phyloP scores from a whole-genome alignment of 2,797 vertebrate genomes.

The Bucorvus abyssinicus region DNA sequence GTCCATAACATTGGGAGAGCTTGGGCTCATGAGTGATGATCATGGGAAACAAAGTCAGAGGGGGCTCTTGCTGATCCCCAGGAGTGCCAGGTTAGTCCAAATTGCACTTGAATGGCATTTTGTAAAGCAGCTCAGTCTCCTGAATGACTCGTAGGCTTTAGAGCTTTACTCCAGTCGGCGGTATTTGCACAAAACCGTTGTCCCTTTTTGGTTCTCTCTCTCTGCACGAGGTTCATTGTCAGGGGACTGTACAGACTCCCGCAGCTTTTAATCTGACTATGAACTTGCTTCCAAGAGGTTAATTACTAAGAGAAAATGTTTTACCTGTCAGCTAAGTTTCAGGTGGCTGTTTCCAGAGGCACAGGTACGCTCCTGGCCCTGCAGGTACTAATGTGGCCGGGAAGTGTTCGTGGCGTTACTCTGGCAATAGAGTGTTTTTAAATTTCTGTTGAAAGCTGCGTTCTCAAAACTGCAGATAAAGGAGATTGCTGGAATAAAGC shows the following conservation, averaged over 20 bases:
- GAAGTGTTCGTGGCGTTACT: not conserved
- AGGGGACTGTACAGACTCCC: not conserved
- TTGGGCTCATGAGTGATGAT: not conserved
- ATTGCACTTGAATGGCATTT: not conserved
- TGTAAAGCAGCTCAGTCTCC: not conserved
- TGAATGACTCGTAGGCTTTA: not conserved
- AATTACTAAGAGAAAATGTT: not conserved
- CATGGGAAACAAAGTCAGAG: not conserved
- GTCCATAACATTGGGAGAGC: fast-evolving
- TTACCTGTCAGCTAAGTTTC: fast-evolving
- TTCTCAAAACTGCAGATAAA: not conserved
- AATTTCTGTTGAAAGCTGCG: not conserved
- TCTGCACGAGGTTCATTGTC: not conserved
- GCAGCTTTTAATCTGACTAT: not conserved
- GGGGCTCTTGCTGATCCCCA: not conserved
- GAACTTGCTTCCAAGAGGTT: not conserved
- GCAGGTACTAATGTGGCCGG: not conserved
- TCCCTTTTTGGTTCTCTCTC: not conserved
- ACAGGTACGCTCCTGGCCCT: not conserved
- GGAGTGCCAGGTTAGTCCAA: not conserved
- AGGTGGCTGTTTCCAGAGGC: not conserved
- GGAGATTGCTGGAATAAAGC: not conserved
- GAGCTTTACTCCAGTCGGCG: not conserved
- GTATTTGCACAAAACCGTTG: not conserved
- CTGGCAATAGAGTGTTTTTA: not conserved